These are phyloP conservation scores for Anthopleura sola DNA, from an alignment of 64 coral and sea anemone species.

Conservation along the genomic window DNA sequence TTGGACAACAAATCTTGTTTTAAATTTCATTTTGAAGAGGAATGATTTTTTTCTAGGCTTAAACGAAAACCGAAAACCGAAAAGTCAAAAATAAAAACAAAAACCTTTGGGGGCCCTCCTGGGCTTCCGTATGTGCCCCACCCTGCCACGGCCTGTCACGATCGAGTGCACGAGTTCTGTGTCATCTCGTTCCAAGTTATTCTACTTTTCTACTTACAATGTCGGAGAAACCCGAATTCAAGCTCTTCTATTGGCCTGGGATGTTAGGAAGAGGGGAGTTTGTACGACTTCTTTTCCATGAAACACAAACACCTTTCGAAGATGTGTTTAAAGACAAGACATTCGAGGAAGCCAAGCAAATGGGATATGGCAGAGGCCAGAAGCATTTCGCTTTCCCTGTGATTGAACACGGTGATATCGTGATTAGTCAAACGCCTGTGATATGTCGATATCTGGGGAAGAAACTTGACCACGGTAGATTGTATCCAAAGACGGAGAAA, in stretches of 20 bases:
- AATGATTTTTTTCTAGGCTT: too few species aligned
- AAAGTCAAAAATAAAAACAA: too few species aligned
- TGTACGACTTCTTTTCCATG: conserved; percentile 54
- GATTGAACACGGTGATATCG: conserved; percentile 30
- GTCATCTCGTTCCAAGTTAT: too few species aligned
- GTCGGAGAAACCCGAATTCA: conserved; percentile 41
- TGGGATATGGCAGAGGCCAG: conserved; percentile 67
- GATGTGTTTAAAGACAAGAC: conserved; percentile 66
- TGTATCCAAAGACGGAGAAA: conserved; percentile 67
- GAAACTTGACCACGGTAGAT: conserved; percentile 50
- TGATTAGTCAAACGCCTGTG: too few species aligned
- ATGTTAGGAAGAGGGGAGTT: conserved; percentile 68
- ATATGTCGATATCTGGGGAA: conserved; percentile 63
- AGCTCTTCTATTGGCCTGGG: conserved; percentile 68
- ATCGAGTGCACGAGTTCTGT: too few species aligned
- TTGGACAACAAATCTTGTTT: too few species aligned
- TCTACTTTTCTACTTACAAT: not conserved
- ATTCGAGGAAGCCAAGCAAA: conserved; percentile 50
- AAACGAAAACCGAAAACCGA: too few species aligned
- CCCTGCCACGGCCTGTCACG: too few species aligned
- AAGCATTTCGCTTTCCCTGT: conserved; percentile 78
- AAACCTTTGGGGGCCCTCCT: too few species aligned
- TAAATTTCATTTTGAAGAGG: too few species aligned
- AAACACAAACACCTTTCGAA: conserved; percentile 61
- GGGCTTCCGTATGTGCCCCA: too few species aligned